Conservation (phyloP, 2,797 vertebrate genomes). For the Cheirogaleus major region DNA sequence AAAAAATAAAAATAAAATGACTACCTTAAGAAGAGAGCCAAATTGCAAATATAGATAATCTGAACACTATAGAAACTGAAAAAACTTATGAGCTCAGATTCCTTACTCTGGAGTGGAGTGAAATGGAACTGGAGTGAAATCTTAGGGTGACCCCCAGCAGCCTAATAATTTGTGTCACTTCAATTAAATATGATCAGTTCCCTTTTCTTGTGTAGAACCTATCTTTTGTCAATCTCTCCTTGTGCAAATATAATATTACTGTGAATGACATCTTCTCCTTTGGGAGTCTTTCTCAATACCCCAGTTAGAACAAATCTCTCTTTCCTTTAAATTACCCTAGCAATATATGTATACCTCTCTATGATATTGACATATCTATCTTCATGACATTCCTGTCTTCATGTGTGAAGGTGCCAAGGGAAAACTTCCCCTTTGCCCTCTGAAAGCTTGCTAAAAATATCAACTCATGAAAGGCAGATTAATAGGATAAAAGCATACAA, state of each 20-base stretch:
- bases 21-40: neutral
- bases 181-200: neutral
- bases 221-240: neutral
- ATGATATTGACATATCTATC: neutral
- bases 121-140: neutral
- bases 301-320: neutral
- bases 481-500: neutral
- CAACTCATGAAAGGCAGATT: neutral
- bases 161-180: neutral
- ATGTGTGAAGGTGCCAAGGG: neutral
- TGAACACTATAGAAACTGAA: neutral
- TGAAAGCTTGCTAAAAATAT: neutral
- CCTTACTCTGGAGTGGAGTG: neutral
- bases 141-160: neutral
- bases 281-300: neutral
- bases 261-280: neutral
- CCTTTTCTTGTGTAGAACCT: neutral
- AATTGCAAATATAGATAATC: neutral
- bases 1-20: no score
- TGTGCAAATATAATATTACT: neutral
- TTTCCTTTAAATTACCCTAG: neutral
- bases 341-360: neutral
- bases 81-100: neutral
- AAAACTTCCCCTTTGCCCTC: neutral
- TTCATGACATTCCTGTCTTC: neutral